phyloP scores from a whole-genome alignment of 2,888 invertebrate genomes.

The Gymnocheta viridis region DNA sequence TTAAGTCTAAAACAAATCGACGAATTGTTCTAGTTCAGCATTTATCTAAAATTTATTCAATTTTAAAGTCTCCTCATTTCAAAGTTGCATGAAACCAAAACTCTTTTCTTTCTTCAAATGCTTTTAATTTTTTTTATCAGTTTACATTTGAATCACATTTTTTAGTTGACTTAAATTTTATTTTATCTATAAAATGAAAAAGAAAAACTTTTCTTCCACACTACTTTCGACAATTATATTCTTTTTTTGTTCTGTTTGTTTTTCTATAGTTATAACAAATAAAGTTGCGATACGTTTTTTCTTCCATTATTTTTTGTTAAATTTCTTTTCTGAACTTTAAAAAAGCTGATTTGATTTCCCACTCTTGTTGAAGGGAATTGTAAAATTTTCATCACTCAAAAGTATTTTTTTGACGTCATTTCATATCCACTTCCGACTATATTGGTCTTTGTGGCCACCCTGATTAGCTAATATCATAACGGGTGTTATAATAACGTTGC shows the following conservation, averaged over 20 bases:
- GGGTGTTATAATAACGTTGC: too few relatives aligned
- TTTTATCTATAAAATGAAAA: slow-evolving; percentile 51
- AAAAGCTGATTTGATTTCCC: slow-evolving; percentile 50
- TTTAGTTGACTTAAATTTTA: slow-evolving; percentile 50
- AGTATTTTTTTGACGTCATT: too few relatives aligned
- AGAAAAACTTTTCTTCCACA: slow-evolving; percentile 9
- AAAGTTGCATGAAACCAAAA: not conserved
- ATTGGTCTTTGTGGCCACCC: too few relatives aligned
- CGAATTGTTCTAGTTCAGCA: not conserved
- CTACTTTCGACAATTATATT: slow-evolving; percentile 45
- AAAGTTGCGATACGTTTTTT: not conserved
- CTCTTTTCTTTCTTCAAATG: not conserved
- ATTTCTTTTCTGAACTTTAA: not conserved
- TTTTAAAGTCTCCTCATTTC: not conserved
- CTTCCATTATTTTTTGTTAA: not conserved
- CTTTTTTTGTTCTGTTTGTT: not conserved
- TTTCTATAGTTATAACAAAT: not conserved
- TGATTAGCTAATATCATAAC: too few relatives aligned
- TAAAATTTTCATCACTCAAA: too few relatives aligned
- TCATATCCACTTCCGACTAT: too few relatives aligned
- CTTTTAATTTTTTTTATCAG: slow-evolving; percentile 19
- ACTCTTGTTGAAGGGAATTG: too few relatives aligned
- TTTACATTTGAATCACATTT: slow-evolving; percentile 47
- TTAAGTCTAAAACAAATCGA: not conserved
- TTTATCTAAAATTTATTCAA: not conserved